Percentiles rank a stretch among this genome's conserved stretches.
Conservation (phyloP, 2,113 vertebrate species). For the Hemicordylus capensis region DNA sequence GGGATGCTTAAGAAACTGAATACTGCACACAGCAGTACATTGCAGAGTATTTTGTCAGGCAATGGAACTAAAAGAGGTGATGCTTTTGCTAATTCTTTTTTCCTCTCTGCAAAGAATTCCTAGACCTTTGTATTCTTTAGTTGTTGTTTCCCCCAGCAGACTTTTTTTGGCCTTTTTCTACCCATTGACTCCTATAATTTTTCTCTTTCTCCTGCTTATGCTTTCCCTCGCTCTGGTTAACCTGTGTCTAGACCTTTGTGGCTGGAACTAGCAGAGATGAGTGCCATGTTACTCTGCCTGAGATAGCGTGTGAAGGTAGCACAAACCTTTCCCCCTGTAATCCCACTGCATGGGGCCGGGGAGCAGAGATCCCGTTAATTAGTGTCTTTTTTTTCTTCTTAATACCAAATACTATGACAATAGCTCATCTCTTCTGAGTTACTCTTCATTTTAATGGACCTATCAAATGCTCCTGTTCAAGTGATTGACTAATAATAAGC, state of each 20-base stretch:
- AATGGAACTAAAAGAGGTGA: background rate
- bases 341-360: constrained; percentile 63
- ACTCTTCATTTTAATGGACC: constrained; percentile 67
- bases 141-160: background rate
- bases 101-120: background rate
- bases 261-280: constrained; percentile 80
- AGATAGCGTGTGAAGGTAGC: constrained; percentile 82
- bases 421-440: constrained; percentile 44
- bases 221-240: constrained; percentile 69
- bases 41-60: background rate
- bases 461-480: background rate
- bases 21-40: background rate
- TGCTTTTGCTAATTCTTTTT: background rate
- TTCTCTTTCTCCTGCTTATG: constrained; percentile 70
- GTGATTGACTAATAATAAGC: background rate
- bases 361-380: constrained; percentile 13
- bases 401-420: background rate
- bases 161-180: constrained; percentile 10
- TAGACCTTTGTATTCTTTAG: background rate
- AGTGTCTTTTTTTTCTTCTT: background rate
- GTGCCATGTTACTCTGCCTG: constrained; percentile 72
- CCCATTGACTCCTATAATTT: constrained; percentile 59
- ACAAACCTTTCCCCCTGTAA: constrained; percentile 49
- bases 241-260: constrained; percentile 78
- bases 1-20: background rate